Conservation (phyloP, 2,113 vertebrate species). For the Corythaeola cristata region DNA sequence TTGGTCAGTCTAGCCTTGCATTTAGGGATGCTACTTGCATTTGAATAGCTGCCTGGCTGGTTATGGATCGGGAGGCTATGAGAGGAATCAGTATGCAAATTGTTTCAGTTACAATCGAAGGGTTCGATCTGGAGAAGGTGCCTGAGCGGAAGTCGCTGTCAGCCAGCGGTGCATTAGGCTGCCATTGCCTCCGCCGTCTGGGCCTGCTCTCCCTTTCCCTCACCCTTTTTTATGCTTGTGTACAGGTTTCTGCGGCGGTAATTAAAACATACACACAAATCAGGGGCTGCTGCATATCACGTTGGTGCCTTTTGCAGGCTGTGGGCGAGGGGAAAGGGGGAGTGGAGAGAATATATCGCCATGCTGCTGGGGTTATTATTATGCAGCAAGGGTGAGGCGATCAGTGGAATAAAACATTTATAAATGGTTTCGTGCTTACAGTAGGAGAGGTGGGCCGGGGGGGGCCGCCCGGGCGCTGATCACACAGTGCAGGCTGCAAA, state of each 20-base stretch:
- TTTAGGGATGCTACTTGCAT: slow-evolving; percentile 89
- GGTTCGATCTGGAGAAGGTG: slow-evolving; percentile 93
- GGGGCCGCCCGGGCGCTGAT: slow-evolving; percentile 61
- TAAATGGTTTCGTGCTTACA: slow-evolving; percentile 73
- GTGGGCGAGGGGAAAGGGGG: not conserved
- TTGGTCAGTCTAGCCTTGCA: slow-evolving; percentile 79
- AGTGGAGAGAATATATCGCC: slow-evolving; percentile 29
- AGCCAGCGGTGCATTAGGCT: slow-evolving; percentile 84
- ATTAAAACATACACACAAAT: slow-evolving; percentile 75
- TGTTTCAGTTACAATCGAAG: slow-evolving; percentile 99
- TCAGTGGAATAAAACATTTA: slow-evolving; percentile 78
- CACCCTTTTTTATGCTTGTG: slow-evolving; percentile 62
- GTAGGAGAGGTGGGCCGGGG: slow-evolving; percentile 64
- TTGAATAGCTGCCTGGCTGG: slow-evolving; percentile 92
- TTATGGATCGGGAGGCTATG: slow-evolving; percentile 91
- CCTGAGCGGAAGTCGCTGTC: slow-evolving; percentile 88
- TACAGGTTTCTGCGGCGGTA: slow-evolving; percentile 65
- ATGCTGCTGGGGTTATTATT: slow-evolving; percentile 45
- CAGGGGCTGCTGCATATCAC: slow-evolving; percentile 55
- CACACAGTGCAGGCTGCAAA: slow-evolving; percentile 75
- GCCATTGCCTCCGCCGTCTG: slow-evolving; percentile 69
- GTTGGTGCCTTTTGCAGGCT: slow-evolving; percentile 39
- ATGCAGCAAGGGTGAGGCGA: slow-evolving; percentile 74
- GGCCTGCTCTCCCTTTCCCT: slow-evolving; percentile 65
- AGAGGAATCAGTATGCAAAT: slow-evolving; percentile 99